Base-by-base conservation (phyloP, 2,888 invertebrate species). In the Stenurella melanura region DNA sequence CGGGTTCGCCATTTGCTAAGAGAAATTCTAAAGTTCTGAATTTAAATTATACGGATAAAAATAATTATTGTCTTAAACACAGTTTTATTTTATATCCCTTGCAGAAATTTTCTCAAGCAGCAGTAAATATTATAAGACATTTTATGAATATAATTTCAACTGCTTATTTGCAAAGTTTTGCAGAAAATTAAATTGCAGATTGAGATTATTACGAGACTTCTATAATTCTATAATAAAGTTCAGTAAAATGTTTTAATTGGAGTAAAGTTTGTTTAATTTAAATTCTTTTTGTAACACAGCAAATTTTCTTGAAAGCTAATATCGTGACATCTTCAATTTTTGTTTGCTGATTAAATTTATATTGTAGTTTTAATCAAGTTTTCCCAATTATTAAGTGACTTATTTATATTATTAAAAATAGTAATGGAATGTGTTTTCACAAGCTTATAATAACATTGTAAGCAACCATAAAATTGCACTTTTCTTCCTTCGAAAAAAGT, bases 161-260 rank as follows among this genome's bases (percentile, higher is more conserved):
- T 50, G 50, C 15, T 50, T 50, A 50, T 50, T 50, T n/a, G n/a
- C n/a, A 50, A 50, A 50, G 50, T 50, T 50, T 50, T 6, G 15
- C 12, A 50, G n/a, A 15, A n/a, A 50, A 42, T 42, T 12, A 15
- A 42, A 50, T n/a, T 50, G 4, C 0, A 15, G 50, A 50, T 50
- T 50, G 50, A 50, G 50, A 50, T 50, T 50, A 50, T 50, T 50
- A n/a, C 50, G n/a, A 50, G n/a, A 50, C 50, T 50, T 50, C 4
- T 50, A n/a, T 50, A 50, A 50, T 50, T 50, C n/a, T 6, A n/a
- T 50, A n/a, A 50, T 50, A 50, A 50, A 50, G n/a, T n/a, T n/a
- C 50, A 50, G 15, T n/a, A n/a, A n/a, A 42, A 50, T 15, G 15
- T 1, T n/a, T 50, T 50, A 50, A 50, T 50, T 50, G n/a, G 50